Evolutionary conservation across 1,140 invertebrate species (phyloP), one percentile per base, ranked within the genome.

Genomic region (Pectinophora gossypiella): DNA sequence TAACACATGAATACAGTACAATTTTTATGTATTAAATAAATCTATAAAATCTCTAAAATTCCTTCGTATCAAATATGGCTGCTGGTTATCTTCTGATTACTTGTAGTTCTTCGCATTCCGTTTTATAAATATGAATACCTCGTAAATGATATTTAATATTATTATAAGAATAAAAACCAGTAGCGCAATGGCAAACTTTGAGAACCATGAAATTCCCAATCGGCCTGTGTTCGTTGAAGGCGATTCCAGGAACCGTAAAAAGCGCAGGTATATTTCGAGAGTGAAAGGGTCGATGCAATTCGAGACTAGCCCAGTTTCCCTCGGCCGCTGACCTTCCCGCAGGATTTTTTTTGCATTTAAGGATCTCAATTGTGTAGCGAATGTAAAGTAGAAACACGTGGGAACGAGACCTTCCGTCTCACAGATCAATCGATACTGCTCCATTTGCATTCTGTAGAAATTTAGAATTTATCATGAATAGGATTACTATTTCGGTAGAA

Each of bases 251-350:
- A 80, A 82, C 10, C 56, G 71, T 73, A 87, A 87, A 85, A 87
- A 87, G 75, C 73, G 79, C 83, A 87, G 83, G 83, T 87, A 87
- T 64, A 67, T 47, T 67, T 72, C 64, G 83, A 87, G 78, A 87
- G 83, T 87, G 83, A 87, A 87, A 87, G 83, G 83, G 84, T 82
- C 84, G 60, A 73, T 80, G 84, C 84, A 85, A 87, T 83, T 67
- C 64, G 84, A 87, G 79, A 72, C 72, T 69, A 70, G 70, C 72
- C 70, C 61, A 80, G 79, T 83, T 85, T 83, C 76, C 64, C 72
- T 72, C 27, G 43, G 48, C 62, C 51, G 68, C 76, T 87, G 84
- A 87, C 84, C 84, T 79, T 67, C 50, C 46, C 61, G 59, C n/a
- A n/a, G n/a, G 45, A 21, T 72, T 84, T 86, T 84, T 86, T 85